phyloP scores from a whole-genome alignment of 2,113 vertebrate species.

The Suncus etruscus region DNA sequence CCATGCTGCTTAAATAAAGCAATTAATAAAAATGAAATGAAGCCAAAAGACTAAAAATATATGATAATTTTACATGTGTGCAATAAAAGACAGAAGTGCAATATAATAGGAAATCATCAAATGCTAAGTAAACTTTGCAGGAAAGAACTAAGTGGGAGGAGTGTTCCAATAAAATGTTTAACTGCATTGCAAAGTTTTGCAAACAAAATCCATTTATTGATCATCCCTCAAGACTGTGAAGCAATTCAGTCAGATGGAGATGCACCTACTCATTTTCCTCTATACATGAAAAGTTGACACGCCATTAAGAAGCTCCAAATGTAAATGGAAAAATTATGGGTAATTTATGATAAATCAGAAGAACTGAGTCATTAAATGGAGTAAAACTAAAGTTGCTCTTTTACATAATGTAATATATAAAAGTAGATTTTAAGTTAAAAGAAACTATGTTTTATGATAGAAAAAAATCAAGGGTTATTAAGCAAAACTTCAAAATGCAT shows the following conservation, averaged over 20 bases:
- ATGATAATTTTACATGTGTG: too few species aligned
- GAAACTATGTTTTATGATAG: background rate
- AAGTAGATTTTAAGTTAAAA: background rate
- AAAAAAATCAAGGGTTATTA: background rate
- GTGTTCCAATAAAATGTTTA: background rate
- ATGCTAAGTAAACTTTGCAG: background rate
- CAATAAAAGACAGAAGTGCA: background rate
- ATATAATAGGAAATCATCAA: background rate
- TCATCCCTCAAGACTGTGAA: background rate
- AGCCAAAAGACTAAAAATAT: too few species aligned
- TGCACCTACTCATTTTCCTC: background rate
- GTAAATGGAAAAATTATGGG: background rate
- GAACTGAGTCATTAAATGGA: background rate
- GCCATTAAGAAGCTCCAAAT: background rate
- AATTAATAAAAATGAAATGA: background rate
- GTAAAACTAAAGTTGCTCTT: constrained; percentile 21
- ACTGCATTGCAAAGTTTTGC: background rate
- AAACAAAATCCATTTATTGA: background rate
- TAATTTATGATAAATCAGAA: background rate
- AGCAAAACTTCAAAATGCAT: background rate
- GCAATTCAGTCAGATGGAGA: background rate
- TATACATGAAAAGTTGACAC: background rate
- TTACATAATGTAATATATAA: background rate
- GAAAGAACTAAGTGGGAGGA: background rate
- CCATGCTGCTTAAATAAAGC: too few species aligned